A percentile compares a stretch with the other conserved stretches of the same genome.
Evolutionary conservation across 2,797 vertebrate genomes (phyloP).

Genomic region (Leuciscus waleckii): DNA sequence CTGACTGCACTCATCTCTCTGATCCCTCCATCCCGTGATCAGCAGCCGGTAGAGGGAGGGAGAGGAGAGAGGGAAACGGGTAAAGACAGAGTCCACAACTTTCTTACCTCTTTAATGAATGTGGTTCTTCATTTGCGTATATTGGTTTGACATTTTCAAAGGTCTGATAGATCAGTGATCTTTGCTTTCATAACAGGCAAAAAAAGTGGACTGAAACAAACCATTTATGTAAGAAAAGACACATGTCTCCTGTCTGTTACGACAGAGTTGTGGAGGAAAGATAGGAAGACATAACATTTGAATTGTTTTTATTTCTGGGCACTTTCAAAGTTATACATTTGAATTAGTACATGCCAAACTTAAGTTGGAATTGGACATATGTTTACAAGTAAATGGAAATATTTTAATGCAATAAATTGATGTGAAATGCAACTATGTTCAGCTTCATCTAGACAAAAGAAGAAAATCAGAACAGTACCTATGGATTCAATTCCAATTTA

Average conservation of each 20-base stretch:
- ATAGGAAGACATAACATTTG: conserved; percentile 11
- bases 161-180: conserved; percentile 1
- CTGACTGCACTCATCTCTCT: conserved; percentile 54
- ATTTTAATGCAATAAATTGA: not conserved
- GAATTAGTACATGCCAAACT: not conserved
- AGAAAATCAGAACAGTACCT: not conserved
- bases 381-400: conserved; percentile 19
- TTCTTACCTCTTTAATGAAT: conserved; percentile 32
- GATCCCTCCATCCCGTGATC: conserved; percentile 72
- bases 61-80: not conserved
- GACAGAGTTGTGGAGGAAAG: not conserved
- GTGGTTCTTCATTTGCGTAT: conserved; percentile 20
- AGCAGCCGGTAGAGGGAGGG: conserved; percentile 14
- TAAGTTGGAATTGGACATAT: not conserved
- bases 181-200: conserved; percentile 24
- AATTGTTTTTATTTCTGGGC: conserved; percentile 60
- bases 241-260: not conserved
- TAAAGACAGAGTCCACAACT: not conserved
- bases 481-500: not conserved
- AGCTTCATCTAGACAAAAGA: not conserved
- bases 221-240: conserved; percentile 13
- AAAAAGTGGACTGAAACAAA: conserved; percentile 11
- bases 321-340: conserved; percentile 32
- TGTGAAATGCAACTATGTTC: not conserved
- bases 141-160: conserved; percentile 39